These are phyloP conservation scores for Siderastrea radians DNA, from an alignment of 92 coral and sea anemone species.

Conservation along the genomic window DNA sequence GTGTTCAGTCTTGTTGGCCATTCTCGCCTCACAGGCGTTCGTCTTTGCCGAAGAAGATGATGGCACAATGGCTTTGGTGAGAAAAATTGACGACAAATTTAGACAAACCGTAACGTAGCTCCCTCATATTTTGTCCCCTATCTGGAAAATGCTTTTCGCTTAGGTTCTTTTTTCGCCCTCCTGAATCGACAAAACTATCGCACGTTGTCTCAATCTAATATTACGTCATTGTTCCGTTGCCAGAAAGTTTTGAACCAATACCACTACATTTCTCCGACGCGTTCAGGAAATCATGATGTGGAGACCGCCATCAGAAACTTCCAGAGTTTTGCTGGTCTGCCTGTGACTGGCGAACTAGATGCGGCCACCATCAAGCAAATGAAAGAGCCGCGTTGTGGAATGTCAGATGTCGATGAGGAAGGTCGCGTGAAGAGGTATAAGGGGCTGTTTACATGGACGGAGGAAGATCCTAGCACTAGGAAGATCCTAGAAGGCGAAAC, in stretches of 20 bases:
- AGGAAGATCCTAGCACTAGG: too few relatives aligned
- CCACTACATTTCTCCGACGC: conserved; percentile 65
- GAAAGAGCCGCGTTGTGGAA: conserved; percentile 35
- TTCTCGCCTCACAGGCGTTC: background rate
- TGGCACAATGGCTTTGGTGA: background rate
- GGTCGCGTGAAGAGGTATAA: conserved; percentile 43
- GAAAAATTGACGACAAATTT: background rate
- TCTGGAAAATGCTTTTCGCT: too few relatives aligned
- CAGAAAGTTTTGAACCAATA: conserved; percentile 62
- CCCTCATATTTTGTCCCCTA: background rate
- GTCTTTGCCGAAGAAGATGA: background rate
- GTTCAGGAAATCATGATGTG: conserved; percentile 71
- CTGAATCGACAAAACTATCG: background rate
- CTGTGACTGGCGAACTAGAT: conserved; percentile 61
- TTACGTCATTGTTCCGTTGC: background rate
- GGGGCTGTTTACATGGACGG: too few relatives aligned
- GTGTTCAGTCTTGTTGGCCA: background rate
- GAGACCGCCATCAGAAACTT: conserved; percentile 37
- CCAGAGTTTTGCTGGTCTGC: conserved; percentile 57
- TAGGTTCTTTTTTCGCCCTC: background rate
- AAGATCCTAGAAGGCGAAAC: too few relatives aligned
- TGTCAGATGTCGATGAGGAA: background rate
- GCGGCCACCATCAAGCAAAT: conserved; percentile 58
- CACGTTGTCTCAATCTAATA: background rate
- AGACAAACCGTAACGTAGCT: too few relatives aligned